Evolutionary conservation across 1,140 invertebrate species (phyloP).

Genomic region (Chymomyza costata): DNA sequence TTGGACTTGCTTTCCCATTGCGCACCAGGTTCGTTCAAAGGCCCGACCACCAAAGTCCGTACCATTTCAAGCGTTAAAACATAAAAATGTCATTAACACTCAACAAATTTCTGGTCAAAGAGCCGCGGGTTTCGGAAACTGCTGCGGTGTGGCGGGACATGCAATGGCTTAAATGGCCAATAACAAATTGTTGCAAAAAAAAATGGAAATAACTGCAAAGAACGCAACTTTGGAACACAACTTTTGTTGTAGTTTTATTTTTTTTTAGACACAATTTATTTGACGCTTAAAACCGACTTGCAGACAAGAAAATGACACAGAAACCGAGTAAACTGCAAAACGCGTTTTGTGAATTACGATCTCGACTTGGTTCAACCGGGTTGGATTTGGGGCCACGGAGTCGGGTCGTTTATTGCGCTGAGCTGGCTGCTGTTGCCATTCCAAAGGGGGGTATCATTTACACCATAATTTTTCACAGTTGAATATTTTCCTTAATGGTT

Average conservation of each 20-base stretch:
- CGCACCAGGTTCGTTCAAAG: conserved; percentile 7
- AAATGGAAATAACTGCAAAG: conserved; percentile 30
- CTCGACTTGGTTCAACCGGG: conserved; percentile 12
- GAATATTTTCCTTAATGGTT: conserved; percentile 70
- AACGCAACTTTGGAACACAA: conserved; percentile 40
- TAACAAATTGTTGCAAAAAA: conserved; percentile 68
- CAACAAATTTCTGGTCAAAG: conserved; percentile 63
- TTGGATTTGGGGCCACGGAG: neutral
- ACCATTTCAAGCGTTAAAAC: conserved; percentile 67
- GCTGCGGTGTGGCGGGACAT: no score
- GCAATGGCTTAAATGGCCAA: conserved; percentile 64
- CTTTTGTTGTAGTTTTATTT: conserved; percentile 25
- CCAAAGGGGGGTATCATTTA: conserved; percentile 66
- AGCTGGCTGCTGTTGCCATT: neutral
- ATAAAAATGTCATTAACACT: conserved; percentile 72
- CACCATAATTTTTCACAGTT: conserved; percentile 65
- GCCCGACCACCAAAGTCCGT: conserved; percentile 31
- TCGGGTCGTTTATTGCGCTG: conserved; percentile 42
- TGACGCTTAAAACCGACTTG: conserved; percentile 58
- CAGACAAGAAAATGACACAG: conserved; percentile 70
- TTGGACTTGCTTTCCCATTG: conserved; percentile 40
- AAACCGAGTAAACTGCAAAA: conserved; percentile 57
- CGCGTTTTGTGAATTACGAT: conserved; percentile 42
- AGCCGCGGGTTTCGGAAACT: no score
- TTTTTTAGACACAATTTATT: conserved; percentile 62